Evolutionary conservation across 2,888 invertebrate species (phyloP), one percentile per base, ranked within the genome.

Genomic region (Aleiodes alternator): DNA sequence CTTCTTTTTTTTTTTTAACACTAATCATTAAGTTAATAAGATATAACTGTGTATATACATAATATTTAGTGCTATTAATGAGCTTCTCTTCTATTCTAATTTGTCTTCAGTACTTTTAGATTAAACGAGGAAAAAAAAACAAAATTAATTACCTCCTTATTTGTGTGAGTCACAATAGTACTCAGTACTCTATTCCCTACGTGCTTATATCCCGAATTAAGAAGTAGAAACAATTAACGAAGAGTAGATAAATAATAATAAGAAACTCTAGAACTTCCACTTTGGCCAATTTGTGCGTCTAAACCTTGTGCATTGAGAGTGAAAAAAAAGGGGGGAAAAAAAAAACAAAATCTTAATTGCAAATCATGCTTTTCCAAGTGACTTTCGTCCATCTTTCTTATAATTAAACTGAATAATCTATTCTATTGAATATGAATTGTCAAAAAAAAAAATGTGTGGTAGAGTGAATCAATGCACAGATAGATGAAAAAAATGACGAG

Each of bases 401-500:
- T 43, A 43, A 43, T 43, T 9, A 6, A 38, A 7, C 38, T 38
- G 16, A 14, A 38, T 38, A 38, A 38, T 61, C 34, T 14, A 38
- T 31, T 61, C 34, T 14, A 61, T 38, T 23, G 23, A 23, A 23
- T 23, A 34, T 34, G 3, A 34, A 34, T 66, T 43, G 14, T 66
- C n/a, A 11, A 66, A 66, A 66, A 51, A 55, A n/a, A 55, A 55
- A 55, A 84, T 87, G 86, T 87, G 82, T 83, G 80, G 81, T 86
- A 82, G 79, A 86, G 78, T 74, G 84, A 82, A 76, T 85, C 82
- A 82, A 86, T 79, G 82, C 83, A 88, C 75, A 87, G 81, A 81
- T 84, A 85, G 80, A 83, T 79, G 80, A 87, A 82, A 77, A 87
- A 82, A 77, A 86, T 82, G 81, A 85, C 79, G 80, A 87, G 82